Evolutionary conservation across 2,888 invertebrate species (phyloP).

Genomic region (Reticulitermes lucifugus): DNA sequence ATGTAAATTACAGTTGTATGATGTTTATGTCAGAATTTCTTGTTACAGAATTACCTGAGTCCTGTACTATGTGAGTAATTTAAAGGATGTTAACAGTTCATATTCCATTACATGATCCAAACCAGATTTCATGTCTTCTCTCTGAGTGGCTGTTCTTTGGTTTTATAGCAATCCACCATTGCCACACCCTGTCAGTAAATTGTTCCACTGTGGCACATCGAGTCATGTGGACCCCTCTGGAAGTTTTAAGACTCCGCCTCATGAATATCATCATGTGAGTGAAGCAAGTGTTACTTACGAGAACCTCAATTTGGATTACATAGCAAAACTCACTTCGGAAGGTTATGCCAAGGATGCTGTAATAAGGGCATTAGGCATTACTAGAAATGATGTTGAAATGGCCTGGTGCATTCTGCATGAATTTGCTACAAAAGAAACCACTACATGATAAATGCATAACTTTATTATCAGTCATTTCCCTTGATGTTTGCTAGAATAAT

Average conservation of each 20-base stretch:
- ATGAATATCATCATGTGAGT: slow-evolving; percentile 35
- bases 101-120: too few relatives aligned
- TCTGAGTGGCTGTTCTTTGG: not conserved
- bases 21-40: too few relatives aligned
- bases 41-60: too few relatives aligned
- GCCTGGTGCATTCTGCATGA: slow-evolving; percentile 94
- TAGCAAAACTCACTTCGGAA: slow-evolving; percentile 87
- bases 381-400: slow-evolving; percentile 94
- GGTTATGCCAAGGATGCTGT: slow-evolving; percentile 93
- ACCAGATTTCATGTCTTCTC: too few relatives aligned
- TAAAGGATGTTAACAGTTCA: too few relatives aligned
- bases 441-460: slow-evolving; percentile 49
- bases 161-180: slow-evolving; percentile 33
- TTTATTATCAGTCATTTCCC: not conserved
- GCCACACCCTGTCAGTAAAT: slow-evolving; percentile 36
- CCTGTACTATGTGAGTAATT: too few relatives aligned
- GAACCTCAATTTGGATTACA: slow-evolving; percentile 92
- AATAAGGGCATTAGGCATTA: slow-evolving; percentile 90
- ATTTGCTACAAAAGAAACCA: slow-evolving; percentile 76
- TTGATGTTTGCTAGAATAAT: not conserved
- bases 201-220: slow-evolving; percentile 19
- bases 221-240: slow-evolving; percentile 31
- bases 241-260: slow-evolving; percentile 12
- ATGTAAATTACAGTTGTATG: too few relatives aligned
- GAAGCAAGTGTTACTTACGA: slow-evolving; percentile 73